Percentiles rank a stretch among this genome's conserved stretches.
phyloP scores from a whole-genome alignment of 2,888 invertebrate species.

The Synanthedon formicaeformis region DNA sequence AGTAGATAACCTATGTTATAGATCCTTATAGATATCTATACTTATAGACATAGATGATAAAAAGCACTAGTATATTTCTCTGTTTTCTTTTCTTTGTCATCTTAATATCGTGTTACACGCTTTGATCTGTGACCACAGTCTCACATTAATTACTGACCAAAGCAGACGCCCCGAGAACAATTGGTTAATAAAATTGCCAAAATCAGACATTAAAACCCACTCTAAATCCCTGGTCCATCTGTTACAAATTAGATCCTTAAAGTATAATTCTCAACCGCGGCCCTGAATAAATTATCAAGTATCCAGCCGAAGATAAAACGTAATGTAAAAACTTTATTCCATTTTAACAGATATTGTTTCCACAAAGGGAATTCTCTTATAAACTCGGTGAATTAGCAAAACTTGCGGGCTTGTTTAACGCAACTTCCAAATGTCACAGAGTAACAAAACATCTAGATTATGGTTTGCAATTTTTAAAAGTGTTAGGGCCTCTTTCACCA shows the following conservation, averaged over 20 bases:
- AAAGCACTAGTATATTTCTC: no score
- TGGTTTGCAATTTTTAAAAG: no score
- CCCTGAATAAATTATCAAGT: conserved; percentile 30
- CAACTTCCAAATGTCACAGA: background rate
- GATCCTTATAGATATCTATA: no score
- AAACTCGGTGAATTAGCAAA: conserved; percentile 22
- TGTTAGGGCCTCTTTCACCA: no score
- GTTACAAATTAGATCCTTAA: background rate
- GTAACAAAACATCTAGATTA: no score
- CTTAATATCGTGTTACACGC: no score
- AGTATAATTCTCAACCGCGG: conserved; percentile 10
- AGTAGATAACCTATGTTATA: no score
- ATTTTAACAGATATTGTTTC: conserved; percentile 23
- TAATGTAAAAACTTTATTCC: conserved; percentile 29
- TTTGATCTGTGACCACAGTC: no score
- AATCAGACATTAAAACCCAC: conserved; percentile 7
- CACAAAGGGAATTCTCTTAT: conserved; percentile 14
- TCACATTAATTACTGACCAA: background rate
- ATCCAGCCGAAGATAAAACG: conserved; percentile 20
- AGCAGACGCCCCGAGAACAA: background rate
- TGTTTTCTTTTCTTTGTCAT: no score
- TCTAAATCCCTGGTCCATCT: conserved; percentile 2
- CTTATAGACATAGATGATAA: no score
- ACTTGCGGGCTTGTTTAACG: conserved; percentile 13
- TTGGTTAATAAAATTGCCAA: conserved; percentile 1